Percentiles rank a stretch among this genome's conserved stretches.
Conservation (phyloP, 2,888 invertebrate species). For the Lissocephala sabroskyi region DNA sequence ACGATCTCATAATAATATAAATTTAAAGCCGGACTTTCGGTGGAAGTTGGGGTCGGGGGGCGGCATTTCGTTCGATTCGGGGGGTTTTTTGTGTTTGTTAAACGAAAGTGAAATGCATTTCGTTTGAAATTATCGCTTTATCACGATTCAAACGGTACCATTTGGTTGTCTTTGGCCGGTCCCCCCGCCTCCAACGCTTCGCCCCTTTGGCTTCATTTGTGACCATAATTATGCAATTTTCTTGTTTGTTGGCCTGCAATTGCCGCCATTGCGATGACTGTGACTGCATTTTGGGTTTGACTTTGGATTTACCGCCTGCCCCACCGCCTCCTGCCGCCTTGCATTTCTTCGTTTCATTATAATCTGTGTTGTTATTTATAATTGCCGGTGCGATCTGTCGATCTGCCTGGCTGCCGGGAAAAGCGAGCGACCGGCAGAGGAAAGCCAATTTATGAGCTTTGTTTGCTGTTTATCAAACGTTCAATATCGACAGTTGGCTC, state of each 20-base stretch:
- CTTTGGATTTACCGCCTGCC: too few relatives aligned
- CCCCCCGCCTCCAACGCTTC: too few relatives aligned
- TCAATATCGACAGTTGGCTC: conserved; percentile 18
- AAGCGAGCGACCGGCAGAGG: too few relatives aligned
- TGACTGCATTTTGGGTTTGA: not conserved
- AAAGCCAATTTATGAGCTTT: not conserved
- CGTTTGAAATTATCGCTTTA: conserved; percentile 53
- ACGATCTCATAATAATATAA: conserved; percentile 58
- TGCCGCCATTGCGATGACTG: conserved; percentile 30
- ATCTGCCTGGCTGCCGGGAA: not conserved
- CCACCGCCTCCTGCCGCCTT: too few relatives aligned
- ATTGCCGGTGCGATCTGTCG: conserved; percentile 30
- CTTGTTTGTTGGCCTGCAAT: conserved; percentile 31
- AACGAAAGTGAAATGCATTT: conserved; percentile 58
- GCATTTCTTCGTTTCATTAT: conserved; percentile 35
- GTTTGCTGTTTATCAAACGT: conserved; percentile 21
- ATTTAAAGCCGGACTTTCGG: conserved; percentile 4
- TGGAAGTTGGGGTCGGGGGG: conserved; percentile 21
- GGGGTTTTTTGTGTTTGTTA: conserved; percentile 47
- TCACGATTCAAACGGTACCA: conserved; percentile 64
- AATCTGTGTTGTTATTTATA: conserved; percentile 46
- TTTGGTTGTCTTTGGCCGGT: conserved; percentile 25
- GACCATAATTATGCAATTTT: conserved; percentile 62
- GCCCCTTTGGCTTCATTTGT: conserved; percentile 49
- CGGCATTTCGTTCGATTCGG: conserved; percentile 12